A percentile compares a stretch with the other conserved stretches of the same genome.
Conservation (phyloP, 2,113 vertebrate species). For the Melanerpes aurifrons region DNA sequence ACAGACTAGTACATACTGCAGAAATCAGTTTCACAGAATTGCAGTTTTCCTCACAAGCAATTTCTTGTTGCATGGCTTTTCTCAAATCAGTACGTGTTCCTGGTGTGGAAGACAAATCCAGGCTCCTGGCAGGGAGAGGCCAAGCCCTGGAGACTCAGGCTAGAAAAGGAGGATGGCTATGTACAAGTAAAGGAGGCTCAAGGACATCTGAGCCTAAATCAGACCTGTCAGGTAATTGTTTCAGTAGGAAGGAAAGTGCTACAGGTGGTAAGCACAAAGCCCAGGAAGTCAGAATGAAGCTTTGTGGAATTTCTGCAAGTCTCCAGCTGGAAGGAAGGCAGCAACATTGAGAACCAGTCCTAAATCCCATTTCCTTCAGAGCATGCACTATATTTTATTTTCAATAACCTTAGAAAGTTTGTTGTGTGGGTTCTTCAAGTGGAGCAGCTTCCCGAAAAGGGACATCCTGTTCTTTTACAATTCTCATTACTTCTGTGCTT, state of each 20-base stretch:
- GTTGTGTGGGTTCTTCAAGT: neutral
- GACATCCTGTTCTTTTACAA: neutral
- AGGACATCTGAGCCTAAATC: neutral
- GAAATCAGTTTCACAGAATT: neutral
- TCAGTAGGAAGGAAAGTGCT: neutral
- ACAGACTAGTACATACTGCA: neutral
- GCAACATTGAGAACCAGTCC: neutral
- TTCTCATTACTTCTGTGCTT: neutral
- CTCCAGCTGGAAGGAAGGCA: neutral
- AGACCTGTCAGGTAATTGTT: neutral
- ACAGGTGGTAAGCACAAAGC: neutral
- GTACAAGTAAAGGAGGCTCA: neutral
- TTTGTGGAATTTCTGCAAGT: neutral
- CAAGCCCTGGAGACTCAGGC: neutral
- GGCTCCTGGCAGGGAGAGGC: neutral
- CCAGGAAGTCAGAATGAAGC: neutral
- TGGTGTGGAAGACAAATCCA: neutral
- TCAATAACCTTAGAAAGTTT: neutral
- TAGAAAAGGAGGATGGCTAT: neutral
- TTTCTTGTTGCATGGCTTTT: neutral
- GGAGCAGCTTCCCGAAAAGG: neutral
- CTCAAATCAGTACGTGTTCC: neutral
- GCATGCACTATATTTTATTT: accelerated
- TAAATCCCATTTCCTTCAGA: neutral
- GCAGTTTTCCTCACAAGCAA: neutral